Percentiles rank a stretch among this genome's conserved stretches.
Conservation (phyloP, 1,140 invertebrate species). For the Philotrypesis tridentata region DNA sequence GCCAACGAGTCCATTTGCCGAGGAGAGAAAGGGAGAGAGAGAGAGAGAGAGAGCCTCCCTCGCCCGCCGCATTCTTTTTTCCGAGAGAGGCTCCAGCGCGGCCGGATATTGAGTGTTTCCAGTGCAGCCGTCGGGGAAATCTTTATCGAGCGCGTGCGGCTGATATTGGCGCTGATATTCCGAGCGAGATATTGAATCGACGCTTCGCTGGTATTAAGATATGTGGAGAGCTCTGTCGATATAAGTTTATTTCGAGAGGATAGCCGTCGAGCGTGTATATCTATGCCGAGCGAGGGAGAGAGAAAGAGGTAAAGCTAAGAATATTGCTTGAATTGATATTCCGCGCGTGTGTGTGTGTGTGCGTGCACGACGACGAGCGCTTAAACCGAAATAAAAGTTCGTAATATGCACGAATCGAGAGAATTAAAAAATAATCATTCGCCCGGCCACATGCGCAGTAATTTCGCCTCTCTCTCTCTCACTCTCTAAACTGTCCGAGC, state of each 20-base stretch:
- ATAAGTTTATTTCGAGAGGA: too few relatives aligned
- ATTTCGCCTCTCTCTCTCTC: background rate
- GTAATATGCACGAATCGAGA: too few relatives aligned
- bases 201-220: background rate
- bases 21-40: too few relatives aligned
- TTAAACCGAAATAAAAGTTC: too few relatives aligned
- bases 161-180: background rate
- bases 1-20: background rate
- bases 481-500: background rate
- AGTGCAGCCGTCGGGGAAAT: background rate
- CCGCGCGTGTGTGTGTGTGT: too few relatives aligned
- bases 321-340: background rate
- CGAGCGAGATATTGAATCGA: background rate
- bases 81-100: too few relatives aligned
- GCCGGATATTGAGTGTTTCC: background rate
- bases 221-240: background rate
- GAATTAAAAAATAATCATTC: too few relatives aligned
- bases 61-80: background rate
- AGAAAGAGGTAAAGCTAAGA: background rate
- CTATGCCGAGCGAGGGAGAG: background rate
- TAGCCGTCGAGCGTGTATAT: too few relatives aligned
- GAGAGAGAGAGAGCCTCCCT: background rate
- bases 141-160: background rate
- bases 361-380: too few relatives aligned
- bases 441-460: too few relatives aligned